A percentile compares a stretch with the other conserved stretches of the same genome.
These are phyloP conservation scores for Cydia splendana DNA, from an alignment of 1,140 invertebrate genomes.

Conservation along the genomic window DNA sequence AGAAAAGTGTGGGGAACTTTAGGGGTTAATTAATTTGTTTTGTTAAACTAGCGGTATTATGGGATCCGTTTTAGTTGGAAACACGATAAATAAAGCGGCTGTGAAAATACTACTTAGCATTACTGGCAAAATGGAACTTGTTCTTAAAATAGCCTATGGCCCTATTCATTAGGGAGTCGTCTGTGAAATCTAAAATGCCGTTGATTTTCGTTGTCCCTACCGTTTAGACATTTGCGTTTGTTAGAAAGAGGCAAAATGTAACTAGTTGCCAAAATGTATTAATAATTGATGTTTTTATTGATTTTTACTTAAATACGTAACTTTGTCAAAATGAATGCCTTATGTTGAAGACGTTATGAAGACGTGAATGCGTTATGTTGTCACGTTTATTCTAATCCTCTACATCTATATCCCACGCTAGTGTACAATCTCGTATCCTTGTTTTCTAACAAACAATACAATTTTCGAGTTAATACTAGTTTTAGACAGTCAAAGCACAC, in stretches of 20 bases:
- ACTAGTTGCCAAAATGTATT: too few relatives aligned
- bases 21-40: slow-evolving; percentile 28
- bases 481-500: slow-evolving; percentile 1
- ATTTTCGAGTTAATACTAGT: slow-evolving; percentile 24
- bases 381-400: too few relatives aligned
- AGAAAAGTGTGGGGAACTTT: slow-evolving; percentile 21
- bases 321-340: too few relatives aligned
- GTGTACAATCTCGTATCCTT: neutral
- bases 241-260: too few relatives aligned
- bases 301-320: too few relatives aligned
- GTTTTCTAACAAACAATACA: slow-evolving; percentile 22
- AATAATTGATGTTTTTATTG: too few relatives aligned
- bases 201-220: too few relatives aligned
- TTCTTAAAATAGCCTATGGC: neutral
- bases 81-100: slow-evolving; percentile 1
- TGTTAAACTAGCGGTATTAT: slow-evolving; percentile 13
- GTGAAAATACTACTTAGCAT: neutral
- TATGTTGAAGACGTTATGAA: too few relatives aligned
- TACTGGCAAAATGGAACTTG: neutral
- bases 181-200: too few relatives aligned
- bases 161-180: too few relatives aligned
- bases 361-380: too few relatives aligned
- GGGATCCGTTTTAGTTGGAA: slow-evolving; percentile 8
- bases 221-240: too few relatives aligned
- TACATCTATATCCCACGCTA: neutral